Percentiles rank a stretch among this genome's conserved stretches.
phyloP scores from a whole-genome alignment of 2,797 vertebrate genomes.

The Acanthurus lineatus region DNA sequence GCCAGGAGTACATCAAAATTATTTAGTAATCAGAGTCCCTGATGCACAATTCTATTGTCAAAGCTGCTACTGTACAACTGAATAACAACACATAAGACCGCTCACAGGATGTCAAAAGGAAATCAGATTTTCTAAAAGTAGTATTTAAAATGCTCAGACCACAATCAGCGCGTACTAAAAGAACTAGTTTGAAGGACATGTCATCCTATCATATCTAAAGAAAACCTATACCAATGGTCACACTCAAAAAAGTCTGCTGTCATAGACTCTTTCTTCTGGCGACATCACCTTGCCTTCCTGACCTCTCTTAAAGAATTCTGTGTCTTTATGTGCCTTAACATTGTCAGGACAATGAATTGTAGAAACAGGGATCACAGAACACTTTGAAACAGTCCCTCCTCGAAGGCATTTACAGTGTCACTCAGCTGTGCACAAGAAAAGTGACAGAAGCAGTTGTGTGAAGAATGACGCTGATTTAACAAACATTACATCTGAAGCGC shows the following conservation, averaged over 20 bases:
- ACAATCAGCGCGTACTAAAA: not conserved
- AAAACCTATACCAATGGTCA: too few species aligned
- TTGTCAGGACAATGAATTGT: not conserved
- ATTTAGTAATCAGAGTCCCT: slow-evolving; percentile 20
- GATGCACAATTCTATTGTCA: slow-evolving; percentile 4
- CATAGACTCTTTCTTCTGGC: not conserved
- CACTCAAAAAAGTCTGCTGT: not conserved
- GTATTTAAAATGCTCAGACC: too few species aligned
- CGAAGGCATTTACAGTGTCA: not conserved
- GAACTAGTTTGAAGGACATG: not conserved
- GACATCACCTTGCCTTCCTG: not conserved
- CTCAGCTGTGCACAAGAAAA: not conserved
- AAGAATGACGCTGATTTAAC: not conserved
- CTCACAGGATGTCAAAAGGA: too few species aligned
- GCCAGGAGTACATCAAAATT: not conserved
- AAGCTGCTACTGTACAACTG: not conserved
- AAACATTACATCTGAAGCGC: not conserved
- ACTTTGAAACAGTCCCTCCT: not conserved
- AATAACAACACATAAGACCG: not conserved
- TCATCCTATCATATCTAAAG: too few species aligned
- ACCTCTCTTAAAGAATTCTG: not conserved
- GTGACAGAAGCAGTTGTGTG: too few species aligned
- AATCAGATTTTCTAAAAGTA: not conserved
- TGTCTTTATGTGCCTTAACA: not conserved
- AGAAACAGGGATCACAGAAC: not conserved